Base-by-base conservation (phyloP, 1,140 invertebrate species). In the Homarus americanus region DNA sequence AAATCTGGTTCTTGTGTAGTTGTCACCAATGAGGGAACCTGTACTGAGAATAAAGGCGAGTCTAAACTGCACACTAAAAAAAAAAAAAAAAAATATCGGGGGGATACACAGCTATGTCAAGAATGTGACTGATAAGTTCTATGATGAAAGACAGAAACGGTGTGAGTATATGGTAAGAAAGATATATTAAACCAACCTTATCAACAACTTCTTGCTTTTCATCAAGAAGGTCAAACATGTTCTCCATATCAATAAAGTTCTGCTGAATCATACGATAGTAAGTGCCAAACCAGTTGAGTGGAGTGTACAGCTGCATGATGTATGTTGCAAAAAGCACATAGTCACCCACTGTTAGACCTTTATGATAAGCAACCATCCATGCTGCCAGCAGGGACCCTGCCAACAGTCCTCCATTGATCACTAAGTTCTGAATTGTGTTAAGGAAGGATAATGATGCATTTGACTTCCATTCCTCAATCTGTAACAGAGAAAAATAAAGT, bases 171-270 rank as follows among this genome's bases (percentile, higher is more conserved):
- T n/a, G n/a, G n/a, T n/a, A n/a, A n/a, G n/a, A n/a, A n/a, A n/a
- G n/a, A n/a, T n/a, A n/a, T n/a, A n/a, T 12, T 15, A n/a, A n/a
- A 79, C 90, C 58, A 58, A 93, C 92, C 82, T 79, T 66, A 82
- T 93, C 92, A 38, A 89, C 40, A 78, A 99, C 96, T 95, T 99
- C 98, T 92, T 97, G 95, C 38, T 97, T 95, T 94, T 98, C 97
- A 79, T 96, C 96, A 79, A 99, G 95, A 76, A 99, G 94, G 85
- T 99, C 98, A 94, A 99, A 98, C 98, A 99, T 99, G 94, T 99
- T 99, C 95, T 99, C 99, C 99, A 99, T 99, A 93, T 99, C 99
- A 38, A 99, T 96, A 94, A 99, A 99, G 94, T 98, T 98, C 94
- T 98, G 98, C 93, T 99, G 98, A 91, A 99, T 99, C 76, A 97